Evolutionary conservation across 1,140 invertebrate genomes (phyloP), one percentile per base, ranked within the genome.

Genomic region (Pogonognathellus flavescens): DNA sequence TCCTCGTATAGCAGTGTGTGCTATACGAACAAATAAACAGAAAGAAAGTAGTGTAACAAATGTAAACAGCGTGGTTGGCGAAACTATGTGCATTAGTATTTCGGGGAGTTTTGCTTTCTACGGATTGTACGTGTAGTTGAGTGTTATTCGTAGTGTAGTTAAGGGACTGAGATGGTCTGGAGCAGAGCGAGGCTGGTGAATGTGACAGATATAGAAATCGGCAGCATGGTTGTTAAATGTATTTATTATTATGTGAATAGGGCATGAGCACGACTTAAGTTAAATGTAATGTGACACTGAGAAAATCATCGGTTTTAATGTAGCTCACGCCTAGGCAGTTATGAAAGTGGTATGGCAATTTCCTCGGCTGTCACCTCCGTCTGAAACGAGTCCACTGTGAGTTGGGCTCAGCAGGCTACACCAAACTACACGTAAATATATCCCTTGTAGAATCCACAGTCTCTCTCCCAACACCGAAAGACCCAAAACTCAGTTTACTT

Each of bases 281-380:
- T 85, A 82, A 85, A 85, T 80, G 84, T 85, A 82, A 81, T 85
- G 84, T 81, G 84, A 85, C 84, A 85, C 72, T 70, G 83, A 85
- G 84, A 85, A 85, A 85, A 85, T 85, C 72, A 85, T 85, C 80
- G 80, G 84, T 62, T 85, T 80, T 85, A 85, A 85, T 85, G 80
- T 85, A 85, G 84, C 84, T 85, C 84, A 85, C 84, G 76, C 84
- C 84, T 81, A 20, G 84, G 84, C 80, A 82, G 72, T 80, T 82
- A 85, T 85, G 57, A 85, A 85, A 81, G 76, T 22, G 55, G 84
- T 55, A 80, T 86, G 82, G 82, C 85, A 86, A 86, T 86, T 86
- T 86, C 85, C 85, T 86, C 83, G 82, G 49, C 57, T 86, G 85
- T 86, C 85, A 86, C 85, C 83, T 86, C 76, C 55, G 55, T 80